phyloP scores from a whole-genome alignment of 2,113 vertebrate genomes.

The Sula dactylatra region DNA sequence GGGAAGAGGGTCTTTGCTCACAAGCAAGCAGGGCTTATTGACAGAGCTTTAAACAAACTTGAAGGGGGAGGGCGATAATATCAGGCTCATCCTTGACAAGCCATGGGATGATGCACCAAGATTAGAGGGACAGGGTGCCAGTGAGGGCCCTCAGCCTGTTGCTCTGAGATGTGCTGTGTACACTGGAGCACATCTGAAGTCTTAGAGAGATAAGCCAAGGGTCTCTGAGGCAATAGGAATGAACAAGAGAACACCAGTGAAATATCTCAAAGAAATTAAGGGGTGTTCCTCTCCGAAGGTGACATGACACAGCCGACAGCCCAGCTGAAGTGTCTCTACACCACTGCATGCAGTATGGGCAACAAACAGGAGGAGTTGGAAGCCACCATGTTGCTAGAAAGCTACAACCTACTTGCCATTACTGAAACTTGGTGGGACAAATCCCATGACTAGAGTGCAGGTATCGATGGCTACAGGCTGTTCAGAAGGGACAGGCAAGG shows the following conservation, averaged over 20 bases:
- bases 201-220: neutral
- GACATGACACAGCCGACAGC: neutral
- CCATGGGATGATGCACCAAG: too few relatives aligned
- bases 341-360: fast-evolving
- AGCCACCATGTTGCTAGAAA: neutral
- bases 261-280: neutral
- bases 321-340: neutral
- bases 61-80: neutral
- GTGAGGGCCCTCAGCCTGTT: neutral
- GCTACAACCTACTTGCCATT: neutral
- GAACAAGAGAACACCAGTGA: fast-evolving
- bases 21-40: fast-evolving
- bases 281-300: neutral
- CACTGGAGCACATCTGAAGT: neutral
- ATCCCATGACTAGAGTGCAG: neutral
- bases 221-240: neutral
- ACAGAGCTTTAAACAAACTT: neutral
- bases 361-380: neutral
- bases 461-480: neutral
- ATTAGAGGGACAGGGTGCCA: fast-evolving
- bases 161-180: neutral
- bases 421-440: neutral
- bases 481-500: neutral
- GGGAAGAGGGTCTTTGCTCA: neutral
- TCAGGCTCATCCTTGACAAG: fast-evolving